A percentile compares a stretch with the other conserved stretches of the same genome.
phyloP scores from a whole-genome alignment of 92 coral and sea anemone species.

The Montipora capitata region DNA sequence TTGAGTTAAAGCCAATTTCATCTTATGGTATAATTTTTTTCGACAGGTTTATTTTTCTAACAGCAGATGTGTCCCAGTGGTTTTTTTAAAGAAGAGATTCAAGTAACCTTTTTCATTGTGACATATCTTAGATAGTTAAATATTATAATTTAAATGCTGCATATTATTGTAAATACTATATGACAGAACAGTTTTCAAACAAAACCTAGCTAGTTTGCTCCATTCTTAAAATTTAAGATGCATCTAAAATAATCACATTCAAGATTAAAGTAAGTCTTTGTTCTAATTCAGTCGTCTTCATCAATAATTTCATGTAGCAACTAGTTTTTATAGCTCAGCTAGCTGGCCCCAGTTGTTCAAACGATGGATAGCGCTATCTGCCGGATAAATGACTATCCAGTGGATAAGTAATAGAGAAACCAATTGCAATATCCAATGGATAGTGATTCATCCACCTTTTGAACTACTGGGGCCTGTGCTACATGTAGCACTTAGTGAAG shows the following conservation, averaged over 20 bases:
- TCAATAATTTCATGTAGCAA: not conserved
- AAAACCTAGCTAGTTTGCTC: not conserved
- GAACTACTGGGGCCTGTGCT: too few species aligned
- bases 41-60: constrained; percentile 90
- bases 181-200: not conserved
- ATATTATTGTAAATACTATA: not conserved
- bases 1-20: too few species aligned
- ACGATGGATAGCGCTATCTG: too few species aligned
- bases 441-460: too few species aligned
- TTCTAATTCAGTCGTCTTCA: not conserved
- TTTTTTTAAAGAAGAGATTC: constrained; percentile 21
- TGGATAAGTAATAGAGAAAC: too few species aligned
- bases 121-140: constrained; percentile 15
- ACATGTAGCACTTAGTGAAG: too few species aligned
- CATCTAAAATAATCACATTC: not conserved
- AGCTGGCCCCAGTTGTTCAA: too few species aligned
- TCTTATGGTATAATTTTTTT: not conserved
- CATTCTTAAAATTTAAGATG: not conserved
- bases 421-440: too few species aligned
- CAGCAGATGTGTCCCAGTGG: not conserved
- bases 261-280: not conserved
- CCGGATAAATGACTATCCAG: too few species aligned
- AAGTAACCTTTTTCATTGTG: constrained; percentile 23
- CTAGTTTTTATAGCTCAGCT: too few species aligned
- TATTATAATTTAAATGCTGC: not conserved